Evolutionary conservation across 1,140 invertebrate genomes (phyloP), one percentile per base, ranked within the genome.

Genomic region (Magallana ariakensis): DNA sequence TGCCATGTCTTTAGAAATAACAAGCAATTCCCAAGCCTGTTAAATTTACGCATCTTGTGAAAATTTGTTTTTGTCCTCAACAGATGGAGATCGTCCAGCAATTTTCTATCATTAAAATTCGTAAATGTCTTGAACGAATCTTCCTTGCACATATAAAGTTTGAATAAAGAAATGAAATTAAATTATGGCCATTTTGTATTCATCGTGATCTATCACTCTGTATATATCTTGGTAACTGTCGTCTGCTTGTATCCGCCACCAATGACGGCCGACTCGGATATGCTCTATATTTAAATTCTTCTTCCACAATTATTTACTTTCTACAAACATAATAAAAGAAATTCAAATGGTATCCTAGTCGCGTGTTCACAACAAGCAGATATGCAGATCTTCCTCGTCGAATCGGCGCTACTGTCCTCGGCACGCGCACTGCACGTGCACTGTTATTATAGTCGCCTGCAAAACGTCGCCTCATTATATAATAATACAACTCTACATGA

Each of bases 121-220:
- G 22, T 70, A 13, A 70, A 22, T 70, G 22, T 70, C 66, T 70
- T 70, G 66, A 70, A 26, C 22, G 11, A 10, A 70, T 70, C 66
- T 70, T 11, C 19, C 66, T 26, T 70, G 10, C 19, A 70, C 22
- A 26, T 70, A 70, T 13, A 26, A 70, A 70, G 66, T 26, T 26
- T 26, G 66, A 26, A 33, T 26, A 70, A 70, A 70, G 22, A 70
- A 70, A 26, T 70, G 66, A 70, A 70, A 26, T 70, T 33, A 26
- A 70, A 70, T 33, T 26, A 33, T 26, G 66, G 19, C 33, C 66
- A 26, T 70, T 70, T 33, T 26, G 33, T 70, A 70, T 70, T 70
- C 66, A 70, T 70, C 66, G 9, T 13, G 33, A 19, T 26, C 22
- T 26, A 26, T 1, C 10, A 22, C 26, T 22, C 7, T 5, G 1